These are phyloP conservation scores for Ectemnius cavifrons DNA, from an alignment of 2,888 invertebrate species.

Conservation along the genomic window DNA sequence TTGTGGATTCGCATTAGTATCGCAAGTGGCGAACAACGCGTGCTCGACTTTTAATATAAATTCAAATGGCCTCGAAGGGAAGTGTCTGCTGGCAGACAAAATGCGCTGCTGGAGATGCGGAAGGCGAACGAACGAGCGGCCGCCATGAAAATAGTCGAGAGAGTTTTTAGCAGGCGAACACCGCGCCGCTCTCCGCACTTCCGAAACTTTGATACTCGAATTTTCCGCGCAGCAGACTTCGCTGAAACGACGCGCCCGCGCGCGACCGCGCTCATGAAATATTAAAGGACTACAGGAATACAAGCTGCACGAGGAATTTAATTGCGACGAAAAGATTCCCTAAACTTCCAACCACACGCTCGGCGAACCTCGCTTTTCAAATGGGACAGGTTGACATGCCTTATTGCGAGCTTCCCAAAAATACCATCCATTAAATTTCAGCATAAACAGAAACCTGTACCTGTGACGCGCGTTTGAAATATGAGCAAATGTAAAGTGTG, in stretches of 20 bases:
- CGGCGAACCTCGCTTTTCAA: too few relatives aligned
- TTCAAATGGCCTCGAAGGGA: constrained; percentile 41
- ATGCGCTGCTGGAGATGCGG: too few relatives aligned
- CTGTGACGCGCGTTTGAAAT: too few relatives aligned
- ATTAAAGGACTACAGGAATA: constrained; percentile 33
- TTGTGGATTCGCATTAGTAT: too few relatives aligned
- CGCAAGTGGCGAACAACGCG: too few relatives aligned
- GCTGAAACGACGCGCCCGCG: constrained; percentile 11
- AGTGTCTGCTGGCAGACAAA: too few relatives aligned
- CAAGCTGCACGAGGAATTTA: constrained; percentile 31
- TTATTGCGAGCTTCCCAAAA: too few relatives aligned
- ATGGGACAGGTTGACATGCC: too few relatives aligned
- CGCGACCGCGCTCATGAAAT: constrained; percentile 32
- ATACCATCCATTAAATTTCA: too few relatives aligned
- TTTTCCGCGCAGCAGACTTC: constrained; percentile 36
- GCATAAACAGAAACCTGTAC: too few relatives aligned
- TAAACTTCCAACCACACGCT: not conserved
- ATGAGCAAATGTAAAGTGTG: too few relatives aligned
- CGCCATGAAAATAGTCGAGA: constrained; percentile 55
- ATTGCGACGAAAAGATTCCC: constrained; percentile 20
- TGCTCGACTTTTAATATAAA: constrained; percentile 52
- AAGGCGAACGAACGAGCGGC: constrained; percentile 8
- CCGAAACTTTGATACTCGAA: constrained; percentile 39
- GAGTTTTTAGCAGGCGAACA: constrained; percentile 50
- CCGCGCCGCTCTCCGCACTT: constrained; percentile 35